Evolutionary conservation across 2,113 vertebrate genomes (phyloP).

Genomic region (Gambusia affinis): DNA sequence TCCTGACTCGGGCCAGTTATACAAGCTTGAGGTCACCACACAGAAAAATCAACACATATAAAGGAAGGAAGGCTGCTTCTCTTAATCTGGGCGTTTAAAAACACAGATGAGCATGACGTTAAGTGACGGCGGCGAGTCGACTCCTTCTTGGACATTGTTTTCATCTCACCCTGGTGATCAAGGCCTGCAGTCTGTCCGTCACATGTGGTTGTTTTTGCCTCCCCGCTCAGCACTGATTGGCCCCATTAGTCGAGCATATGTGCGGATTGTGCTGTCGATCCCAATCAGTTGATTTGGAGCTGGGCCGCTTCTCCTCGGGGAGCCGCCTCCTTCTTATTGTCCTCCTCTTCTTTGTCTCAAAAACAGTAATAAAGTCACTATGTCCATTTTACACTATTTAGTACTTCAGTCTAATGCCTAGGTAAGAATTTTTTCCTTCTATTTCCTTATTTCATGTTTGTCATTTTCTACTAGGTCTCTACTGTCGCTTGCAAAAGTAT

Average conservation of each 20-base stretch:
- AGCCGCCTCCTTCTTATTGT: constrained; percentile 1
- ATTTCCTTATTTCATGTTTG: neutral
- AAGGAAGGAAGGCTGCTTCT: constrained; percentile 8
- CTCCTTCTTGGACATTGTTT: neutral
- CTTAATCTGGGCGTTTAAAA: constrained; percentile 38
- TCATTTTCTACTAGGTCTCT: too few species aligned
- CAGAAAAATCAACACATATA: constrained; percentile 22
- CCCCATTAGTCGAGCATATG: constrained; percentile 52
- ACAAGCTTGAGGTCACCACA: constrained; percentile 14
- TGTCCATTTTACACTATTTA: constrained; percentile 1
- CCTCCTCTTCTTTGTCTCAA: neutral
- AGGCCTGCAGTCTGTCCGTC: constrained; percentile 4
- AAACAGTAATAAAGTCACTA: constrained; percentile 14
- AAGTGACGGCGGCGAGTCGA: neutral
- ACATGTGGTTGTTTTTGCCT: constrained; percentile 24
- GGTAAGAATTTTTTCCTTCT: neutral
- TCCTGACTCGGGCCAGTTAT: constrained; percentile 29
- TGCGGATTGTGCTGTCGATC: constrained; percentile 53
- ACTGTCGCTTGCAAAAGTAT: neutral
- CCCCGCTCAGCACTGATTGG: constrained; percentile 36
- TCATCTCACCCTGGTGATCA: neutral
- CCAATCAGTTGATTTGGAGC: constrained; percentile 51
- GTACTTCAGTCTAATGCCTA: neutral
- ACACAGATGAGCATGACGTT: constrained; percentile 22
- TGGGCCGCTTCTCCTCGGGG: constrained; percentile 31